Percentiles rank a stretch among this genome's conserved stretches.
Conservation (phyloP, 2,888 invertebrate species). For the Leucania comma region DNA sequence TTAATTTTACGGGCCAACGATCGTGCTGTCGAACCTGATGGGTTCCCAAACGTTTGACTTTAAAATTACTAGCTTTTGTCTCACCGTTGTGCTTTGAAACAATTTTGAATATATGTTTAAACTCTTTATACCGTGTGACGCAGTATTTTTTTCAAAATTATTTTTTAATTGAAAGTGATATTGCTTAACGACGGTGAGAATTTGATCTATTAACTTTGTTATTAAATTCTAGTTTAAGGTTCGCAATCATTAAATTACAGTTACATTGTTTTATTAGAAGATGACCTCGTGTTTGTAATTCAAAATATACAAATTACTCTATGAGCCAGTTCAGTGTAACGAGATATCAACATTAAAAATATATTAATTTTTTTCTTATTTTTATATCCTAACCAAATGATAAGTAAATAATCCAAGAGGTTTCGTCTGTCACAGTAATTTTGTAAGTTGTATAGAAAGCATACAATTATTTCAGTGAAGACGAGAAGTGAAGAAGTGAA, state of each 20-base stretch:
- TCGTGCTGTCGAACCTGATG: conserved; percentile 74
- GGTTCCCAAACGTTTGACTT: conserved; percentile 78
- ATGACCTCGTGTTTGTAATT: conserved; percentile 12
- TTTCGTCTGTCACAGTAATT: too few species aligned
- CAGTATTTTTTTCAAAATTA: conserved; percentile 57
- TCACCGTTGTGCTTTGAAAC: conserved; percentile 61
- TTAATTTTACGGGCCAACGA: conserved; percentile 88
- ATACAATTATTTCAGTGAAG: too few species aligned
- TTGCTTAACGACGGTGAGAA: conserved; percentile 49
- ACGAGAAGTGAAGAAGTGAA: too few species aligned
- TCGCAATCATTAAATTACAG: conserved; percentile 42
- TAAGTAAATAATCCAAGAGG: too few species aligned
- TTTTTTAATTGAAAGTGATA: conserved; percentile 65
- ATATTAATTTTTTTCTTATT: conserved; percentile 11
- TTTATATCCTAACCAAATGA: neutral
- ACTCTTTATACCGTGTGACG: conserved; percentile 59
- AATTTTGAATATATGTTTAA: conserved; percentile 47
- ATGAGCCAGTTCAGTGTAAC: neutral
- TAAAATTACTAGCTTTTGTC: conserved; percentile 75
- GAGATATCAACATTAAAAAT: conserved; percentile 22
- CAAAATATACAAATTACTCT: neutral
- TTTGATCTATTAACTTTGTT: conserved; percentile 27
- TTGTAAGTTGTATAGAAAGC: too few species aligned
- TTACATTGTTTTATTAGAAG: conserved; percentile 26
- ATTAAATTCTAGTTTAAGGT: conserved; percentile 48